These are phyloP conservation scores for Bombus superbus DNA, from an alignment of 1,140 invertebrate species.

Conservation along the genomic window DNA sequence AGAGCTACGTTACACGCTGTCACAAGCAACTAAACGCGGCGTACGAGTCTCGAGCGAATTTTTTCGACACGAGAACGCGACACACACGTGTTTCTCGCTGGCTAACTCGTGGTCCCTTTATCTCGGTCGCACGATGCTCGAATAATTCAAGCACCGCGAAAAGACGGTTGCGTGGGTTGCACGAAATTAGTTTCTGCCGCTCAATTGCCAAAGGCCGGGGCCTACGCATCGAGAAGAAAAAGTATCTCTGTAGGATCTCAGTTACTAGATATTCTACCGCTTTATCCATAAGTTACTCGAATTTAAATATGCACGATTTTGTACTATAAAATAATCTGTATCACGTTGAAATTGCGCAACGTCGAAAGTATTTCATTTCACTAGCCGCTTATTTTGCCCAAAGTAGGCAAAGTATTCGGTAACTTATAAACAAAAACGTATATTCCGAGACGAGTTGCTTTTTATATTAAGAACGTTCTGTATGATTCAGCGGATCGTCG, in stretches of 20 bases:
- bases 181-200: not conserved
- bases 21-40: conserved; percentile 42
- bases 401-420: no score
- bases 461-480: no score
- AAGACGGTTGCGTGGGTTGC: not conserved
- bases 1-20: conserved; percentile 46
- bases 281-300: no score
- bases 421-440: no score
- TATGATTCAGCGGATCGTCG: not conserved
- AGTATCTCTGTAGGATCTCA: no score
- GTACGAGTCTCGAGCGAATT: conserved; percentile 31
- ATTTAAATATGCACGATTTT: not conserved
- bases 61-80: conserved; percentile 12
- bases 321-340: no score
- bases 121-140: not conserved
- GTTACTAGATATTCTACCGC: no score
- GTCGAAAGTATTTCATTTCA: no score
- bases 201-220: not conserved
- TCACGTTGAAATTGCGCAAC: no score
- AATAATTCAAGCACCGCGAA: not conserved
- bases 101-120: not conserved
- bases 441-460: no score
- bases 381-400: no score
- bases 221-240: not conserved
- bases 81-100: not conserved